Evolutionary conservation across 2,113 vertebrate genomes (phyloP).

Genomic region (Phalacrocorax aristotelis): DNA sequence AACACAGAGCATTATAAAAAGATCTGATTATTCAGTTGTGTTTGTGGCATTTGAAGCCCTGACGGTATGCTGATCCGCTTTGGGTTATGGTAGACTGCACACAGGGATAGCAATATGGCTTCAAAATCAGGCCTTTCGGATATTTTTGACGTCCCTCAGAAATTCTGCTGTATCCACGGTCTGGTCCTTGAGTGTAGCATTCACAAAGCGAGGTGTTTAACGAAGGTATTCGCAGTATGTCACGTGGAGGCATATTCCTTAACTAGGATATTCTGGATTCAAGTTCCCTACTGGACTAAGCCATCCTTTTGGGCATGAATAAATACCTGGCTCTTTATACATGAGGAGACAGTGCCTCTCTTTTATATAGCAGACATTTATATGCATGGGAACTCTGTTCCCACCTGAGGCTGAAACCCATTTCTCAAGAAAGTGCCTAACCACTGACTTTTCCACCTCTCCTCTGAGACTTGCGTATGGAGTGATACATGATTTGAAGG

Average conservation of each 20-base stretch:
- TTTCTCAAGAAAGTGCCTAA: background rate
- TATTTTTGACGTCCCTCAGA: background rate
- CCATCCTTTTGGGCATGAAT: background rate
- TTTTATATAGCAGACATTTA: background rate
- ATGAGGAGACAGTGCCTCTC: background rate
- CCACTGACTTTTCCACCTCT: background rate
- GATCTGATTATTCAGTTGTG: background rate
- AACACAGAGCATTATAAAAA: background rate
- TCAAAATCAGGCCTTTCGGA: background rate
- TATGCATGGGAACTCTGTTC: background rate
- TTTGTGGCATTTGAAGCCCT: background rate
- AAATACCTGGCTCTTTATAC: background rate
- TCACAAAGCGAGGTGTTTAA: background rate
- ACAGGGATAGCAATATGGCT: background rate
- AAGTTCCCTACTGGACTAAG: background rate
- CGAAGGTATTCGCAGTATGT: background rate
- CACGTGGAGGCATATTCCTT: background rate
- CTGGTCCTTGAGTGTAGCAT: background rate
- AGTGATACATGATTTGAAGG: background rate
- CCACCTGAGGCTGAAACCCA: slow-evolving; percentile 6
- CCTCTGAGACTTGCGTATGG: background rate
- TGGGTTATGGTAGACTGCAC: background rate
- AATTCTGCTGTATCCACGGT: background rate
- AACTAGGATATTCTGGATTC: background rate
- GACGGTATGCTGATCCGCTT: rapidly evolving